Evolutionary conservation across 2,888 invertebrate genomes (phyloP).

Genomic region (Trichacis sp.): DNA sequence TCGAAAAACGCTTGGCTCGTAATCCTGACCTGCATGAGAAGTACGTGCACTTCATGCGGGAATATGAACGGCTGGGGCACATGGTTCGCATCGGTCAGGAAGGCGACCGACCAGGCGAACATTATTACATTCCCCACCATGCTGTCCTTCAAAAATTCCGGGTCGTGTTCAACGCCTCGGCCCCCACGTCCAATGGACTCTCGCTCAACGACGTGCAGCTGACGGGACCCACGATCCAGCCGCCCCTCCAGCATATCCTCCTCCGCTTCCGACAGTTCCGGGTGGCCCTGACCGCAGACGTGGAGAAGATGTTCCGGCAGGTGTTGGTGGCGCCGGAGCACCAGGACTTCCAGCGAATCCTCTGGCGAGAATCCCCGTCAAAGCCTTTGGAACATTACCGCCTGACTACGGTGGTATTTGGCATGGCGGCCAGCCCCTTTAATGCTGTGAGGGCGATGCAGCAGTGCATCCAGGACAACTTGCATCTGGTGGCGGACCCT

Average conservation of each 20-base stretch:
- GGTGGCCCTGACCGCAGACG: background rate
- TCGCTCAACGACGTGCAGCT: slow-evolving; percentile 3
- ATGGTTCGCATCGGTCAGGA: slow-evolving; percentile 1
- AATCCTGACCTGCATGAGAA: background rate
- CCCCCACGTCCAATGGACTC: background rate
- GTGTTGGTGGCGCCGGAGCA: background rate
- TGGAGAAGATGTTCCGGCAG: background rate
- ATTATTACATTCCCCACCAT: slow-evolving; percentile 11
- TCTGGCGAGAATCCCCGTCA: slow-evolving; percentile 46
- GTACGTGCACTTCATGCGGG: slow-evolving; percentile 4
- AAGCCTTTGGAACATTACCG: slow-evolving; percentile 18
- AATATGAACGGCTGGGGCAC: slow-evolving; percentile 1
- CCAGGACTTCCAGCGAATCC: slow-evolving; percentile 46
- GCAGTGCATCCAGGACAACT: slow-evolving; percentile 36
- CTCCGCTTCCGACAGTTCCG: background rate
- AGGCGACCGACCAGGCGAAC: background rate
- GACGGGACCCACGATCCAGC: background rate
- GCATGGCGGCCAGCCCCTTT: slow-evolving; percentile 42
- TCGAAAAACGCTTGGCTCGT: background rate
- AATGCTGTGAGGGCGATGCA: slow-evolving; percentile 32
- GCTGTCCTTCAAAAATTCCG: slow-evolving; percentile 2
- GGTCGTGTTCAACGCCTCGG: slow-evolving; percentile 6
- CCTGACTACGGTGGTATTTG: slow-evolving; percentile 5
- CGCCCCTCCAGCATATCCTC: background rate
- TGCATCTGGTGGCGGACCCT: background rate